phyloP scores from a whole-genome alignment of 1,140 invertebrate species.

The Sitophilus oryzae region DNA sequence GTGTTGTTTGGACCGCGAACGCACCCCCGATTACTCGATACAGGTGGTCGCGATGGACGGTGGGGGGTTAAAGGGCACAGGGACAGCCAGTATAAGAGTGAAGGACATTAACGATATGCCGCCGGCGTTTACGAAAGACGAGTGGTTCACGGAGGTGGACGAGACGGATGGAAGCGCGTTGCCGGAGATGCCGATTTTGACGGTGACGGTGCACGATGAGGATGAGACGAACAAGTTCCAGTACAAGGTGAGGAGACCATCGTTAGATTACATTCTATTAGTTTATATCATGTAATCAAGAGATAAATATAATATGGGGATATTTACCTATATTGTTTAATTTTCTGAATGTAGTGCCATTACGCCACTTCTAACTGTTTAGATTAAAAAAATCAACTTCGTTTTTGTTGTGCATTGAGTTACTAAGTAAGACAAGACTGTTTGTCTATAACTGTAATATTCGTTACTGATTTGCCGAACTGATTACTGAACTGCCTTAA shows the following conservation, averaged over 20 bases:
- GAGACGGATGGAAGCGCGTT: conserved; percentile 91
- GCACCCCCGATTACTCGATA: conserved; percentile 94
- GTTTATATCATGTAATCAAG: too few species aligned
- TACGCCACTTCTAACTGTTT: too few species aligned
- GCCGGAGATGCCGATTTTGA: conserved; percentile 91
- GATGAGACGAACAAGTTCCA: conserved; percentile 96
- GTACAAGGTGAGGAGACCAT: conserved; percentile 77
- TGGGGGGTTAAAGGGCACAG: conserved; percentile 86
- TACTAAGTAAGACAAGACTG: too few species aligned
- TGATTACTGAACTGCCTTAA: too few species aligned
- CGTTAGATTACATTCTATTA: too few species aligned
- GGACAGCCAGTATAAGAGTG: conserved; percentile 88
- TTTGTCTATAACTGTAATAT: too few species aligned
- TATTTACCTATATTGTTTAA: too few species aligned
- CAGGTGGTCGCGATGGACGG: conserved; percentile 94
- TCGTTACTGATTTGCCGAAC: too few species aligned
- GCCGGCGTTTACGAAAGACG: conserved; percentile 91
- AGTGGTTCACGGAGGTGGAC: conserved; percentile 94
- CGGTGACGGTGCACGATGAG: conserved; percentile 91
- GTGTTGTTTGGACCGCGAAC: conserved; percentile 87
- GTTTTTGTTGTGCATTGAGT: too few species aligned
- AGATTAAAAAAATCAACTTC: too few species aligned
- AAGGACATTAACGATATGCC: conserved; percentile 96
- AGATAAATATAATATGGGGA: too few species aligned
- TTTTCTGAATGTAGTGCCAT: too few species aligned